Percentiles rank a stretch among this genome's conserved stretches.
Conservation (phyloP, 64 coral and sea anemone species). For the Acropora tenuis region DNA sequence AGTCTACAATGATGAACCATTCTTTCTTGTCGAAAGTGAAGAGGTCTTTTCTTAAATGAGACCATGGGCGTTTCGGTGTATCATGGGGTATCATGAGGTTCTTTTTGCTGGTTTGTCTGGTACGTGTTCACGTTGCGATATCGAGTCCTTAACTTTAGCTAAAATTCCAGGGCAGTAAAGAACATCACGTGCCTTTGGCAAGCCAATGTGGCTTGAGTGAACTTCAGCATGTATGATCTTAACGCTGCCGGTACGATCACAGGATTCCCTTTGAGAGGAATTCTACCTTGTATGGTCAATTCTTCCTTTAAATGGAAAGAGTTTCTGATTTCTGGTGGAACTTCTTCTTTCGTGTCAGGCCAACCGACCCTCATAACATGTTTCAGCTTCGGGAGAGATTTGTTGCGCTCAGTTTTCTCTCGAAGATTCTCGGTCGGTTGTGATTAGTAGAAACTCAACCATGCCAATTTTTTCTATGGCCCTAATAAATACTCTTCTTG, state of each 20-base stretch:
- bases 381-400: slow-evolving; percentile 1
- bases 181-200: slow-evolving; percentile 16
- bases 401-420: not conserved
- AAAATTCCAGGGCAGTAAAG: slow-evolving; percentile 59
- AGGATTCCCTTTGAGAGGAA: slow-evolving; percentile 34
- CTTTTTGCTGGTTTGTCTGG: slow-evolving; percentile 43
- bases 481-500: slow-evolving; percentile 25
- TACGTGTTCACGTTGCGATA: slow-evolving; percentile 18
- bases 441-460: no score
- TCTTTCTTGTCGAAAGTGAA: slow-evolving; percentile 43
- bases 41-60: slow-evolving; percentile 14
- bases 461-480: not conserved
- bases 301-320: not conserved
- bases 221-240: slow-evolving; percentile 31
- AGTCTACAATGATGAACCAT: slow-evolving; percentile 43
- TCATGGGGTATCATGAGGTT: slow-evolving; percentile 26
- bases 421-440: no score
- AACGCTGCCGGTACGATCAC: slow-evolving; percentile 27
- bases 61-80: slow-evolving; percentile 41
- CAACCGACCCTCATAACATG: not conserved
- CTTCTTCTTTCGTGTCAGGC: slow-evolving; percentile 7
- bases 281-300: not conserved
- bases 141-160: no score
- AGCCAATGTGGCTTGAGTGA: slow-evolving; percentile 56
- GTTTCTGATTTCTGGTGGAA: slow-evolving; percentile 14